Evolutionary conservation across 2,113 vertebrate species (phyloP).

Genomic region (Neotoma lepida): DNA sequence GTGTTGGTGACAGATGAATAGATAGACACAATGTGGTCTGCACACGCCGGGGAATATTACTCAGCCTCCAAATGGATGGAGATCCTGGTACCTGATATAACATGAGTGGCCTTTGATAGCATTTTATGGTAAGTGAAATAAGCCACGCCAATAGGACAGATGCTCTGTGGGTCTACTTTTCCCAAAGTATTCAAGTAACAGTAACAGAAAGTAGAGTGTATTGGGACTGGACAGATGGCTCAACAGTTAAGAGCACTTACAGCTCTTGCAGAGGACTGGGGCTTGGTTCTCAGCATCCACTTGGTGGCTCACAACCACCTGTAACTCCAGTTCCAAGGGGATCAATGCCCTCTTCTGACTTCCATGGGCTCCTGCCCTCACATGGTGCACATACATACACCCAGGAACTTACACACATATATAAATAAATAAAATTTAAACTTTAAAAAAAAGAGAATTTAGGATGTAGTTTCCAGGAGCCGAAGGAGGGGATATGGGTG

Average conservation of each 20-base stretch:
- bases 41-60: rapidly evolving
- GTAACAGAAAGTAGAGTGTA: background rate
- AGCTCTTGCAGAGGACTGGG: background rate
- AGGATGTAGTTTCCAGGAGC: no score
- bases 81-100: background rate
- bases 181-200: background rate
- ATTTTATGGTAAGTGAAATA: background rate
- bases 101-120: background rate
- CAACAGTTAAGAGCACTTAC: background rate
- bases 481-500: rapidly evolving
- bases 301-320: background rate
- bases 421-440: background rate
- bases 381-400: background rate
- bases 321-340: background rate
- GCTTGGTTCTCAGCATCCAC: background rate
- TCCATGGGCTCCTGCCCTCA: background rate
- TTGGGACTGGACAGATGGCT: no score
- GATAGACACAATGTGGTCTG: background rate
- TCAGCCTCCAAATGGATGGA: background rate
- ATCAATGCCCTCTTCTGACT: background rate
- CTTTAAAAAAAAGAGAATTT: background rate
- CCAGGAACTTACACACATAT: no score
- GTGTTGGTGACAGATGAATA: rapidly evolving
- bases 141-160: background rate
- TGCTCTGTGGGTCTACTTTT: rapidly evolving